Base-by-base conservation (phyloP, 2,797 vertebrate genomes). In the Acropternis orthonyx region DNA sequence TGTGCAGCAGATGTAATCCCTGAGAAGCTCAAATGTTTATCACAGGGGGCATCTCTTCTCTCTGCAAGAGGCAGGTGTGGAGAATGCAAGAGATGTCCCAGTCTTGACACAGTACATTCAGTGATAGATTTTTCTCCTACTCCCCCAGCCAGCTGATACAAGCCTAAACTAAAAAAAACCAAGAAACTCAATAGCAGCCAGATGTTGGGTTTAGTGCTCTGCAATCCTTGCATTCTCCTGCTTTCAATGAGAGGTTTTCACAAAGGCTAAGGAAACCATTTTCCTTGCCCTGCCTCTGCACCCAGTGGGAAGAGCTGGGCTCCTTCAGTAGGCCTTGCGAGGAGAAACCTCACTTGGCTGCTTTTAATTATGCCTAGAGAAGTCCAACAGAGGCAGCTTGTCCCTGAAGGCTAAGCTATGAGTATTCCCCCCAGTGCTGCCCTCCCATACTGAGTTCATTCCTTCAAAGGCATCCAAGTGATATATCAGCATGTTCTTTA, bases 301-400 rank as follows among this genome's bases (percentile, higher is more conserved):
- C 63, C 51, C 59, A n/a, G 55, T 63, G 63, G 48, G 78, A 37
- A 85, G 65, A 85, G 67, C 59, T 41, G 51, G 16, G 39, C 28
- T 93, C 36, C 71, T 76, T 73, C 61, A 41, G 56, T 4, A 63
- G 72, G 67, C 67, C 36, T 71, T 69, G 39, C 0, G 3, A 80
- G 37, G 12, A 71, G n/a, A 74, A 85, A 54, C 34, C 44, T 88
- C 65, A 27, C 41, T 80, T 67, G 26, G 43, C 63, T 94, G 88
- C 69, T 91, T 87, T 82, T 82, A 82, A 82, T 93, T 92, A 78
- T 13, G 34, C 24, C 51, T 48, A 8, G 54, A 89, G 36, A 91
- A 88, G 71, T 62, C 77, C 66, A 78, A 37, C 30, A 72, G 73
- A 41, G 65, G 49, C 79, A 78, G 41, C 27, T 81, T 56, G 66